Conservation (phyloP, 2,888 invertebrate species). For the Agrilus mali region DNA sequence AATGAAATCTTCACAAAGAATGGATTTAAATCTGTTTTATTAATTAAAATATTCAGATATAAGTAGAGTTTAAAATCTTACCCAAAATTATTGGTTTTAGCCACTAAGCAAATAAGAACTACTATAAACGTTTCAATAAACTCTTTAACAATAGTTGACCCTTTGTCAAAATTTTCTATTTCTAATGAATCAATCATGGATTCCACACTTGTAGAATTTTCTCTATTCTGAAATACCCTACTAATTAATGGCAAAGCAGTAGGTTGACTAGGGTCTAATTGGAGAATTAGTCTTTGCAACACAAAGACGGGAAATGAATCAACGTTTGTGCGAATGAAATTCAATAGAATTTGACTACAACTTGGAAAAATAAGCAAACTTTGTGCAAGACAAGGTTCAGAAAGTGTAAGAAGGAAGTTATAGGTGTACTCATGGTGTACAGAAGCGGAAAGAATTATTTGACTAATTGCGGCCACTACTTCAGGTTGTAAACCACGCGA, state of each 20-base stretch:
- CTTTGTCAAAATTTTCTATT: constrained; percentile 25
- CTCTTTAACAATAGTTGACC: constrained; percentile 29
- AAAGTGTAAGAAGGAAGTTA: constrained; percentile 28
- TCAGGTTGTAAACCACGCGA: constrained; percentile 42
- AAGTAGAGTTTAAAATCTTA: constrained; percentile 7
- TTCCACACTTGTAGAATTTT: constrained; percentile 34
- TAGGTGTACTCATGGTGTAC: constrained; percentile 22
- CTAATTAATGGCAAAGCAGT: constrained; percentile 35
- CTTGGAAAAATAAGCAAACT: constrained; percentile 27
- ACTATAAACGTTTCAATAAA: constrained; percentile 40
- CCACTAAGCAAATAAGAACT: constrained; percentile 34
- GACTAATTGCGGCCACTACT: constrained; percentile 42
- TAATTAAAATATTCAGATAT: background rate
- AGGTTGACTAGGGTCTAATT: constrained; percentile 51
- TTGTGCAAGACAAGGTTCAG: constrained; percentile 30
- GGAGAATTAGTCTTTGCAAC: constrained; percentile 36
- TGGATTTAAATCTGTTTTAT: background rate
- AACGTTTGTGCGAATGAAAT: constrained; percentile 24
- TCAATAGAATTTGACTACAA: constrained; percentile 25
- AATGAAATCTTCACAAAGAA: no score
- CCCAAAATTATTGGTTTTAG: constrained; percentile 25
- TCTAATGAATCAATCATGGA: constrained; percentile 37
- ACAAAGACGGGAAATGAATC: constrained; percentile 25
- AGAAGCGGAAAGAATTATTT: constrained; percentile 32
- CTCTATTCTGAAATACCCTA: constrained; percentile 25